These are phyloP conservation scores for Stenotaenia linearis DNA, from an alignment of 2,888 invertebrate genomes.

Conservation along the genomic window DNA sequence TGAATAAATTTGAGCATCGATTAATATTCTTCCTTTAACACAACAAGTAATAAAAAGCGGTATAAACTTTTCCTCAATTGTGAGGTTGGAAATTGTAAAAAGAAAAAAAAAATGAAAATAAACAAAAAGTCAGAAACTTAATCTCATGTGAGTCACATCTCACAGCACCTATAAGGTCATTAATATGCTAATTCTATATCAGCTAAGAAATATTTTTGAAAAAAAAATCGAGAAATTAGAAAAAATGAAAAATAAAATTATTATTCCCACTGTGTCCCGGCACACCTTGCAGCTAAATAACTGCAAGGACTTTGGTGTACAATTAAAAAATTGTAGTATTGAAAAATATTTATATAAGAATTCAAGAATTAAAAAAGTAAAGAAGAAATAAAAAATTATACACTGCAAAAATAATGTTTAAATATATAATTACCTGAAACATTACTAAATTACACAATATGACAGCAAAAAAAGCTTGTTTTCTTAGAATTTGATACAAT, in stretches of 20 bases:
- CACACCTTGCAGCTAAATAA: constrained; percentile 8
- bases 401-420: background rate
- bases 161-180: constrained; percentile 6
- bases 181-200: constrained; percentile 12
- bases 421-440: too few species aligned
- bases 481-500: too few species aligned
- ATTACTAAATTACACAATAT: background rate
- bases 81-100: background rate
- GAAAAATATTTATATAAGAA: constrained; percentile 9
- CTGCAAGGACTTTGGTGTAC: constrained; percentile 15
- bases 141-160: background rate
- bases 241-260: background rate
- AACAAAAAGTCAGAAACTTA: background rate
- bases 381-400: background rate
- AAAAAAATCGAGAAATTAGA: background rate
- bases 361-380: background rate
- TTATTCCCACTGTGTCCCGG: constrained; percentile 7
- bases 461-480: too few species aligned
- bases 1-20: background rate
- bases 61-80: background rate
- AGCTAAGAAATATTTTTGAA: background rate
- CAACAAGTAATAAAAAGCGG: background rate
- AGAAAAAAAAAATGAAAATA: background rate
- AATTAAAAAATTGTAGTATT: constrained; percentile 5
- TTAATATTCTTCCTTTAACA: background rate